Conservation (phyloP, 2,797 vertebrate species). For the Dryobates pubescens region DNA sequence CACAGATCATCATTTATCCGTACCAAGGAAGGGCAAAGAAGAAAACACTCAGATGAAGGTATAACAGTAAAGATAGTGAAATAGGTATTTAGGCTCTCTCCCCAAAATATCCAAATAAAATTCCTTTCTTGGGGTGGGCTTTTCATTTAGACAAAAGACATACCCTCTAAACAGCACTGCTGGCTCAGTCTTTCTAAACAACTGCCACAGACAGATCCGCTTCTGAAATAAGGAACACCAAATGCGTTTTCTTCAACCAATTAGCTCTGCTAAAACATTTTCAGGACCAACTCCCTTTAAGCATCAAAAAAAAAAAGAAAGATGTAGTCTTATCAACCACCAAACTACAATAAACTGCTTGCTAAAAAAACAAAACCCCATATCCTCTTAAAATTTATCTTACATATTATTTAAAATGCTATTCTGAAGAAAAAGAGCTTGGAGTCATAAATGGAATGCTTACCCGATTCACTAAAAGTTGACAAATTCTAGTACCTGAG, state of each 20-base stretch:
- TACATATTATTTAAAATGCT: not conserved
- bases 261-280: not conserved
- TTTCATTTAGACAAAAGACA: not conserved
- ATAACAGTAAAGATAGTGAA: not conserved
- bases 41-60: not conserved
- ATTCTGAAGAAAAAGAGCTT: constrained; percentile 9
- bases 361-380: not conserved
- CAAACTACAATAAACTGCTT: not conserved
- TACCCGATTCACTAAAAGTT: not conserved
- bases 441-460: not conserved
- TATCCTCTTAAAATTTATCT: not conserved
- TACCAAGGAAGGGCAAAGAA: not conserved
- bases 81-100: not conserved
- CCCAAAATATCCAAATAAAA: not conserved
- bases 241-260: not conserved
- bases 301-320: not conserved
- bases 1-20: not conserved
- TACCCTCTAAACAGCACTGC: rapidly evolving
- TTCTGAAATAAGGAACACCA: not conserved
- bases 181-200: not conserved
- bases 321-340: not conserved
- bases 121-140: not conserved
- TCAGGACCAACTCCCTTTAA: not conserved
- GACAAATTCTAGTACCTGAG: not conserved
- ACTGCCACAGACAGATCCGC: not conserved